Evolutionary conservation across 2,113 vertebrate species (phyloP), one percentile per base, ranked within the genome.

Genomic region (Manacus vitellinus): DNA sequence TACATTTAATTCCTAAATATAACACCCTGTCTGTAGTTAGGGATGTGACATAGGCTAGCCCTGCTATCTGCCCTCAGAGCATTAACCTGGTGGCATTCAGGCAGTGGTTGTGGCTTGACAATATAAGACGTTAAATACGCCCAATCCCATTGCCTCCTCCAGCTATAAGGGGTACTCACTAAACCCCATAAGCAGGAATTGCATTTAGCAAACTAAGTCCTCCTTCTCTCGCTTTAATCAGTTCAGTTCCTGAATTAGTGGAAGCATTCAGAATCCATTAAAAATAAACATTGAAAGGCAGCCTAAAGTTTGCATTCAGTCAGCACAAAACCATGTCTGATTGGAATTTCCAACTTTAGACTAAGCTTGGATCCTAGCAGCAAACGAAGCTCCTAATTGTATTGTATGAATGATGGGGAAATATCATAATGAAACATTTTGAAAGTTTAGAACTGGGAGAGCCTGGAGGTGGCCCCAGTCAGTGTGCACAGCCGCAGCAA

Each of bases 121-220:
- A 54, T 61, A 14, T 88, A 73, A 90, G 62, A 91, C 5, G 5
- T 63, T 91, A 95, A 95, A 92, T 3, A 6, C 74, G 78, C 70
- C 25, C 94, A 94, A 82, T 94, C 81, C 74, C 30, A 44, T 72
- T 74, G 80, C 89, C 43, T 68, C 87, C 67, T 77, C 72, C 43
- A 80, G 55, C 75, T 89, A 15, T 66, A 93, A 89, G 66, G 74
- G 49, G 11, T 39, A 37, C 24, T 82, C 24, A 20, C 27, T 25
- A 95, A 94, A 93, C 93, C 90, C 85, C 2, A 0, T 93, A 85
- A 93, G 71, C 49, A 82, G 89, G 85, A 94, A 84, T 79, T 84
- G 82, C 30, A n/a, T 67, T 86, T 30, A 88, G 82, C 46, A 92
- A 94, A 87, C 22, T 73, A 88, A 88, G 61, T 81, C 31, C 2